These are phyloP conservation scores for Lypha dubia DNA, from an alignment of 2,888 invertebrate species.

Conservation along the genomic window DNA sequence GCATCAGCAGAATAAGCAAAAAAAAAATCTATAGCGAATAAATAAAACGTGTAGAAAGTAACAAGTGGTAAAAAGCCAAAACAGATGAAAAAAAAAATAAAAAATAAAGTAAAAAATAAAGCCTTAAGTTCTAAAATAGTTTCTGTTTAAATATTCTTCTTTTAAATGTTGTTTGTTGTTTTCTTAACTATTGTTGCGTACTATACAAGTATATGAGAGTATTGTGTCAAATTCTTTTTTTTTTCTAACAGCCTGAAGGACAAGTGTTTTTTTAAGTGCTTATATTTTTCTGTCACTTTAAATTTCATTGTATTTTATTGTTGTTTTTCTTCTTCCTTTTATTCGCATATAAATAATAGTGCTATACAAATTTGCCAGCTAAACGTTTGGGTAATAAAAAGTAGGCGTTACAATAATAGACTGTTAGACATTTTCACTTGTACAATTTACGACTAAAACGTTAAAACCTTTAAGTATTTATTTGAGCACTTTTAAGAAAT, in stretches of 20 bases:
- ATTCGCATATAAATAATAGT: slow-evolving; percentile 32
- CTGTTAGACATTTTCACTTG: slow-evolving; percentile 8
- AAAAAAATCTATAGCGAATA: neutral
- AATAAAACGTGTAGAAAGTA: slow-evolving; percentile 8
- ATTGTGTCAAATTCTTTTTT: slow-evolving; percentile 34
- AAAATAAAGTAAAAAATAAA: slow-evolving; percentile 11
- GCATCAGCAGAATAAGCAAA: neutral
- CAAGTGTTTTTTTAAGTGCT: slow-evolving; percentile 36
- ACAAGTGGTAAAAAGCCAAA: neutral
- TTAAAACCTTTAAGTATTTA: slow-evolving; percentile 30
- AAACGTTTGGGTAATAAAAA: neutral
- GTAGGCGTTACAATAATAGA: neutral
- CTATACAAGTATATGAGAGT: neutral
- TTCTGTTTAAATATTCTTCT: slow-evolving; percentile 34
- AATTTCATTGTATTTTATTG: neutral
- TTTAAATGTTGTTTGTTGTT: neutral
- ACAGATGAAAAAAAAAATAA: neutral
- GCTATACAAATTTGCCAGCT: neutral
- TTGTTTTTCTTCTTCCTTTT: neutral
- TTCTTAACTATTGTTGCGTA: neutral
- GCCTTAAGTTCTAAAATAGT: slow-evolving; percentile 46
- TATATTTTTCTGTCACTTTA: slow-evolving; percentile 7
- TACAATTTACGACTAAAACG: slow-evolving; percentile 25
- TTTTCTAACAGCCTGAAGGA: slow-evolving; percentile 47
- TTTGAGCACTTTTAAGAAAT: slow-evolving; percentile 15